Base-by-base conservation (phyloP, 2,797 vertebrate species). In the Melanotaenia parkinsoni region DNA sequence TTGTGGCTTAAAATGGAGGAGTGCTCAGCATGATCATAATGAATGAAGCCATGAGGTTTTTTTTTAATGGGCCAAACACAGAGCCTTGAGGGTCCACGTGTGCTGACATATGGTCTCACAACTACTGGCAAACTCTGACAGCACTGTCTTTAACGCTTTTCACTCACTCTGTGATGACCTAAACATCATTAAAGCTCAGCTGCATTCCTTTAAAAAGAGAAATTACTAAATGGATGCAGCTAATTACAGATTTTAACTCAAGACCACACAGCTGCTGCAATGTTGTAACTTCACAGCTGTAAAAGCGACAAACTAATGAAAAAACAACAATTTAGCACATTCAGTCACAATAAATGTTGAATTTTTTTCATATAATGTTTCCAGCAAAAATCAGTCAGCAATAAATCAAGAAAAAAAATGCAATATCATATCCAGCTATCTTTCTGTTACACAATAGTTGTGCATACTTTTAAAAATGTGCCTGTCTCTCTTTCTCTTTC, bases 31-130 rank as follows among this genome's bases (percentile, higher is more conserved):
- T 74, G 76, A 74, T 84, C 72, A 72, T 87, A 79, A 91, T 84
- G 67, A 92, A 76, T 67, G 76, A 84, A 84, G 61, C 56, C 65
- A 9, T 13, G 76, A 60, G 22, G 20, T 28, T 24, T 69, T 67
- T 56, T 70, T 86, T 78, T 72, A 91, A 85, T 76, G 78, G 85
- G 67, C 82, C 84, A 56, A 90, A 84, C 79, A 88, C 72, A 1
- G 69, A 79, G 67, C 83, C 81, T 67, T 78, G 83, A 84, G 85
- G 80, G 50, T 87, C 83, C 82, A 79, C 79, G 57, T 85, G 81
- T 63, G 5, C 65, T 77, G 81, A 78, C 67, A 74, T 61, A 60
- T 4, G 18, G 53, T 11, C 70, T 64, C 38, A 73, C 47, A 83
- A 87, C 85, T 71, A 64, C 78, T 32, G 50, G 63, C 66, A 68